Conservation (phyloP, 2,113 vertebrate species). For the Microcebus murinus region DNA sequence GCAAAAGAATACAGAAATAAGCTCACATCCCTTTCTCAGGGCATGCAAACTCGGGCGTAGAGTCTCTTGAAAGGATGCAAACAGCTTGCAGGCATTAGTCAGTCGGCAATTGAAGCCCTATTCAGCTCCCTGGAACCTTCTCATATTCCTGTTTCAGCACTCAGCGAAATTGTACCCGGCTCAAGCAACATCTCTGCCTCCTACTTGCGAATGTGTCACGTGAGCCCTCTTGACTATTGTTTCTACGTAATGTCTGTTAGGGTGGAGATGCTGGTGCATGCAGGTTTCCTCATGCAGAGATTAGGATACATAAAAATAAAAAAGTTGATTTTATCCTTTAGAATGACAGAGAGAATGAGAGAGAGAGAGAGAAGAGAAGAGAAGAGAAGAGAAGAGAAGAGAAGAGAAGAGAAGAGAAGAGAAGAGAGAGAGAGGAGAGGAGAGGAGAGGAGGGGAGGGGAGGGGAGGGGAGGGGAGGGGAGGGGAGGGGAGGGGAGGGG, state of each 20-base stretch:
- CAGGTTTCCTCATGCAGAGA: too few relatives aligned
- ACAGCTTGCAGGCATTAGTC: background rate
- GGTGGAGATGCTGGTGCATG: too few relatives aligned
- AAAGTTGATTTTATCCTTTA: too few relatives aligned
- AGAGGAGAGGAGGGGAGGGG: too few relatives aligned
- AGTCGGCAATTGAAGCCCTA: background rate
- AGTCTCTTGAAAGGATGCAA: background rate
- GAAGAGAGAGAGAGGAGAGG: too few relatives aligned
- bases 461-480: too few relatives aligned
- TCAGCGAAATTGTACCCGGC: background rate
- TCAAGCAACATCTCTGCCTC: background rate
- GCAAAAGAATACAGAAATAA: background rate
- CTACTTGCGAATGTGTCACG: background rate
- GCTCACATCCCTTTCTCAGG: background rate
- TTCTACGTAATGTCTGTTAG: background rate
- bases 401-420: too few relatives aligned
- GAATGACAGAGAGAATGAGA: too few relatives aligned
- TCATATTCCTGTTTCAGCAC: background rate
- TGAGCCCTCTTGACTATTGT: background rate
- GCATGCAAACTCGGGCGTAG: background rate
- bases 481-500: too few relatives aligned
- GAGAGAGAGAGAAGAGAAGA: rapidly evolving
- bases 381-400: too few relatives aligned
- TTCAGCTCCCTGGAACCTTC: background rate
- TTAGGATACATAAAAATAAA: too few relatives aligned